Base-by-base conservation (phyloP, 2,888 invertebrate species). In the Falcaria lacertinaria region DNA sequence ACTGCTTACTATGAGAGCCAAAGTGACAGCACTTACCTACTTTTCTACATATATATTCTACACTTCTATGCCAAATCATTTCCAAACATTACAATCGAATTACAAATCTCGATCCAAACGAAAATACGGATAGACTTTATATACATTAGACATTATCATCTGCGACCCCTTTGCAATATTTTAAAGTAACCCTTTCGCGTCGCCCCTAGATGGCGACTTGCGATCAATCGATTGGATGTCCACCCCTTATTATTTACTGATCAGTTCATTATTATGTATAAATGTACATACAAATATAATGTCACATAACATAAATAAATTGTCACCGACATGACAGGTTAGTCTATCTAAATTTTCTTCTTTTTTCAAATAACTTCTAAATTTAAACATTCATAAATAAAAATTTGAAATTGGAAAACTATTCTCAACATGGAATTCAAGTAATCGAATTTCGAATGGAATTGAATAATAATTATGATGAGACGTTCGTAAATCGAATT, bases 221-320 rank as follows among this genome's bases (percentile, higher is more conserved):
- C 62, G 69, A 74, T 77, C 80, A 81, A 85, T 86, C 84, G 81
- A 81, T 80, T 75, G 80, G 74, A 64, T 52, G 76, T 77, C 78
- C 81, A 77, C 70, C 85, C 80, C 70, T 63, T 72, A 85, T 80
- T 80, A 85, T 85, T 74, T 84, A 82, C 82, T 66, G 64, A 81
- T 81, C 65, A 42, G 55, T 45, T 59, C 56, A 58, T 57, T 60
- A 60, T 28, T 28, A 28, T 28, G 11, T 28, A 28, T 11, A 28
- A 2, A 28, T 11, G 2, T 8, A 25, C 11, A 25, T 8, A 25
- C 7, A 2, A 7, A 25, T 25, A 8, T 25, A 6, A 5, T 19
- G 3, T 3, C 19, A 19, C 19, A 19, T n/a, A n/a, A n/a, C n/a
- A n/a, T n/a, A n/a, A n/a, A n/a, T n/a, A n/a, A n/a, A n/a, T 19